Evolutionary conservation across 2,113 vertebrate genomes (phyloP), one percentile per base, ranked within the genome.

Genomic region (Alosa alosa): DNA sequence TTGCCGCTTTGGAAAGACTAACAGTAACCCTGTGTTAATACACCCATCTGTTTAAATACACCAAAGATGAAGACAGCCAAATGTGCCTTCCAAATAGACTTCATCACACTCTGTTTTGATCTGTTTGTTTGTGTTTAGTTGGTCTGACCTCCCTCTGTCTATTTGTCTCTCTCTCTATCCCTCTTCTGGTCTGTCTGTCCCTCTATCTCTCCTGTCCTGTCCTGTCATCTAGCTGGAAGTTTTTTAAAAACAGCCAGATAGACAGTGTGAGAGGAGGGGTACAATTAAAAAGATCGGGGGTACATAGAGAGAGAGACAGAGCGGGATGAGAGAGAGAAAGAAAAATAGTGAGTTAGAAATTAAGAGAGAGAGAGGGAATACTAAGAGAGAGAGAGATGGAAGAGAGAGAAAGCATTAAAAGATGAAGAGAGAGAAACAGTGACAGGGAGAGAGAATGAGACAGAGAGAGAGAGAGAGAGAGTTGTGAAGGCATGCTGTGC

Each of bases 401-500:
- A 68, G n/a, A 68, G 60, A 68, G 60, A n/a, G n/a, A 25, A 10
- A 64, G 60, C 0, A 22, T n/a, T 1, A n/a, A 36, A 2, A 72
- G n/a, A 78, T 11, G 39, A 11, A 3, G 72, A 78, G 11, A 36
- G 25, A 15, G 25, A 39, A 31, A 78, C 0, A 39, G 4, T 15
- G 72, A 17, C 25, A 72, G n/a, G 3, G n/a, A 75, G 10, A 15
- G n/a, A 39, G 68, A 31, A 7, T 13, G 10, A 75, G n/a, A 36
- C 2, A 75, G 10, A 75, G n/a, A 39, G 31, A 39, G 31, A 39
- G 72, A 78, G 72, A 15, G 25, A 36, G 31, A 36, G 72, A 17
- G 36, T 31, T 60, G 55, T 22, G 18, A 60, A 60, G 55, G 55
- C 55, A 90, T 91, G 84, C 86, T 87, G 88, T 89, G 52, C 86